Evolutionary conservation across 2,888 invertebrate species (phyloP).

Genomic region (Drosophila paracracens): DNA sequence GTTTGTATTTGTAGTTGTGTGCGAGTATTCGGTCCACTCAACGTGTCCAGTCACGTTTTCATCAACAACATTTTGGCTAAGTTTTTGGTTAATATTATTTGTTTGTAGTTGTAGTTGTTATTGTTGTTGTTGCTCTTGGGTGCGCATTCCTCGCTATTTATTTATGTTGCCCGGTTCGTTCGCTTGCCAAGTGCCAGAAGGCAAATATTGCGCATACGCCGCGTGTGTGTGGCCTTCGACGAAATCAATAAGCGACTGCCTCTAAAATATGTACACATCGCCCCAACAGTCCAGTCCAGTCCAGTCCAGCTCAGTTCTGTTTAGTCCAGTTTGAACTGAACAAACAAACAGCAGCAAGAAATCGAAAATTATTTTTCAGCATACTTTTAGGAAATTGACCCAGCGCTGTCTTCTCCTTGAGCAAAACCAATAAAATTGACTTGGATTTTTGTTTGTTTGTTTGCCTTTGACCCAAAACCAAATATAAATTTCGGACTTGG

Average conservation of each 20-base stretch:
- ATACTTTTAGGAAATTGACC: constrained; percentile 66
- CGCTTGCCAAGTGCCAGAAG: constrained; percentile 62
- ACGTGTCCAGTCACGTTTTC: constrained; percentile 72
- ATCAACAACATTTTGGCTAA: constrained; percentile 72
- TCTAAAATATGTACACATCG: constrained; percentile 35
- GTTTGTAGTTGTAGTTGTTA: constrained; percentile 48
- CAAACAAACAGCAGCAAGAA: constrained; percentile 49
- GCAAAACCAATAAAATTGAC: constrained; percentile 36
- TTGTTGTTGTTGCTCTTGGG: constrained; percentile 25
- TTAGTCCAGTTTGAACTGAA: constrained; percentile 39
- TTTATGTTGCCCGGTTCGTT: constrained; percentile 66
- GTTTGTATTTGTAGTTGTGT: constrained; percentile 28
- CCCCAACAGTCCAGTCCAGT: constrained; percentile 6
- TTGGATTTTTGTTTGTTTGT: constrained; percentile 28
- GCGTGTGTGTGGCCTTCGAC: constrained; percentile 59
- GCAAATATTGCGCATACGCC: constrained; percentile 74
- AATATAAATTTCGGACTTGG: constrained; percentile 24
- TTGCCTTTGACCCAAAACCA: constrained; percentile 17
- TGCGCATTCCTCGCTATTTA: constrained; percentile 53
- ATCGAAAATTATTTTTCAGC: constrained; percentile 65
- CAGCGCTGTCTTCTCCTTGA: background rate
- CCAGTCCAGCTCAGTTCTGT: background rate
- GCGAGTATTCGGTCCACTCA: constrained; percentile 47
- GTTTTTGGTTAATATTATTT: constrained; percentile 77
- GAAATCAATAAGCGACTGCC: constrained; percentile 64